Percentiles rank a stretch among this genome's conserved stretches.
Conservation (phyloP, 2,888 invertebrate species). For the Hartigia nigra region DNA sequence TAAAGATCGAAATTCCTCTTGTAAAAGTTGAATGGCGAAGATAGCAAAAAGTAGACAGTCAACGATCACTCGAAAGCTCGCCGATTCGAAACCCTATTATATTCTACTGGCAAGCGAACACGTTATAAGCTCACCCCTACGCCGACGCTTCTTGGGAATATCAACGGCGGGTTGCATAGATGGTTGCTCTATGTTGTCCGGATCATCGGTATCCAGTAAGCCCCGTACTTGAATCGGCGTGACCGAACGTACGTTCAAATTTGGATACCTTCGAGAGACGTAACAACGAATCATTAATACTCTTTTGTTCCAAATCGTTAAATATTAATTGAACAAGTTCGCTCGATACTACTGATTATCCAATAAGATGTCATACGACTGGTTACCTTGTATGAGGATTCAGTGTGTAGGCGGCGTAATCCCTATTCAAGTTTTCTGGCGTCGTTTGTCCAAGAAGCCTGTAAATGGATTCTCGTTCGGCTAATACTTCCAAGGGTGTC, state of each 20-base stretch:
- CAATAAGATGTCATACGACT: neutral
- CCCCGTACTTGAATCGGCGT: constrained; percentile 80
- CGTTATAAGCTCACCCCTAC: constrained; percentile 67
- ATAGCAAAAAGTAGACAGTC: constrained; percentile 7
- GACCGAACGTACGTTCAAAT: constrained; percentile 81
- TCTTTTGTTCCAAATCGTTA: neutral
- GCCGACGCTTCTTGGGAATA: constrained; percentile 75
- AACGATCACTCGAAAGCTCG: neutral
- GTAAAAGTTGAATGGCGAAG: constrained; percentile 3
- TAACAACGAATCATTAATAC: neutral
- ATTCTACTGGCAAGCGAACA: neutral
- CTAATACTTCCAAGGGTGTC: constrained; percentile 86
- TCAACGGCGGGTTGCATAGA: constrained; percentile 67
- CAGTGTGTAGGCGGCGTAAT: constrained; percentile 86
- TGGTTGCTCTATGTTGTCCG: constrained; percentile 70
- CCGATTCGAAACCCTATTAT: neutral
- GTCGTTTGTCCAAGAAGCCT: constrained; percentile 90
- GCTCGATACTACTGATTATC: neutral
- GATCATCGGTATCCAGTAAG: constrained; percentile 80
- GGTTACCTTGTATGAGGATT: constrained; percentile 81
- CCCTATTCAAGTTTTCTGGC: constrained; percentile 93
- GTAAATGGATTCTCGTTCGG: constrained; percentile 95
- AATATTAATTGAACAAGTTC: neutral
- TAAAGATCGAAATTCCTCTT: constrained; percentile 14
- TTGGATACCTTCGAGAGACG: constrained; percentile 72